Conservation (phyloP, 2,797 vertebrate genomes). For the Numenius phaeopus region DNA sequence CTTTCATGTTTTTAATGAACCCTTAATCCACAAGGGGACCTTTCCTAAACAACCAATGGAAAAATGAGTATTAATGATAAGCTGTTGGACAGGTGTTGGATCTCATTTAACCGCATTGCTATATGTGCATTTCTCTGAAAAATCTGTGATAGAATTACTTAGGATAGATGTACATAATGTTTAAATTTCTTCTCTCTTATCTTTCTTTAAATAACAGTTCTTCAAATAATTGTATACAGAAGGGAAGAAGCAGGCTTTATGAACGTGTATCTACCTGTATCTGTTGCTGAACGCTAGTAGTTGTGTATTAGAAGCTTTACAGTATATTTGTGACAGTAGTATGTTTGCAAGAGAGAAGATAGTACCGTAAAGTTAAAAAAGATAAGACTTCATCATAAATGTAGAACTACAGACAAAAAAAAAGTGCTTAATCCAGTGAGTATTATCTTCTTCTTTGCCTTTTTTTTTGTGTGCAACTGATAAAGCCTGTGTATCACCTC, state of each 20-base stretch:
- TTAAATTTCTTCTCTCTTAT: background rate
- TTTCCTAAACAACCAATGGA: background rate
- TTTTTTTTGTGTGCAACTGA: background rate
- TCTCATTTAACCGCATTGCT: background rate
- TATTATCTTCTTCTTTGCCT: background rate
- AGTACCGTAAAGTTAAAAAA: background rate
- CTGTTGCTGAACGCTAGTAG: background rate
- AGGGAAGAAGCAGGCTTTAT: background rate
- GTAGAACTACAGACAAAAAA: background rate
- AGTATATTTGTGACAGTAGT: background rate
- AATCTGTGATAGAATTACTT: background rate
- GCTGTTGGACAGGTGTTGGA: background rate
- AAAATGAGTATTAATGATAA: background rate
- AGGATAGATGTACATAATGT: background rate
- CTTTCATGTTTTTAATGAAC: background rate
- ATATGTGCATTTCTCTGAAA: accelerated
- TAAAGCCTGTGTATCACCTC: slow-evolving; percentile 45
- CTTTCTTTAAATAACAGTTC: background rate
- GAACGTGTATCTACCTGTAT: background rate
- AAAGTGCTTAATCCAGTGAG: background rate
- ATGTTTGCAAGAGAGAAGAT: background rate
- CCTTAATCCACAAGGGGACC: background rate
- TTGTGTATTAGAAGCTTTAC: background rate
- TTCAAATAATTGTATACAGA: background rate
- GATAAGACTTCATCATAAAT: background rate